Base-by-base conservation (phyloP, 2,888 invertebrate genomes). In the Amphipoea lucens region DNA sequence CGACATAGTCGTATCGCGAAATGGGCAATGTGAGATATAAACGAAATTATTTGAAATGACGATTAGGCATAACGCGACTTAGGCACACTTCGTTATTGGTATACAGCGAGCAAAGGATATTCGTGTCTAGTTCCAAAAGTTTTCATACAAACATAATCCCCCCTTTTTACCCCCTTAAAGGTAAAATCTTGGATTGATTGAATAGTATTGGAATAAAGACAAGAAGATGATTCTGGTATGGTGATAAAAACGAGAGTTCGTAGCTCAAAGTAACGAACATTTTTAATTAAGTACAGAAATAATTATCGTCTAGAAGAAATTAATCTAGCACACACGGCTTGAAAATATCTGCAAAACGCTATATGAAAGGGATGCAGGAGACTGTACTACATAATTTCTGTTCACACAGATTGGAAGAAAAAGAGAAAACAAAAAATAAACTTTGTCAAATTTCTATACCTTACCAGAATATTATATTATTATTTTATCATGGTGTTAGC, bases 401-500 rank as follows among this genome's bases (percentile, higher is more conserved):
- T 45, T 54, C 67, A n/a, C 62, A 57, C 14, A 63, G 0, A 23
- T 2, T 6, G 0, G 29, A 29, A 54, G 40, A 40, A 23, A 54
- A 40, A 29, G 36, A 65, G 12, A 72, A 36, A 54, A 75, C n/a
- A 20, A 76, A 80, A 63, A 76, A 88, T 70, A 78, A 85, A 65
- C 62, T 75, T 23, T 84, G 86, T 69, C 84, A 29, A 29, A 29
- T 29, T 29, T 54, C 82, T 71, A 74, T 73, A 48, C 75, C 79
- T 20, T 23, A 45, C 14, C 36, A 40, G 36, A 65, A 57, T 17
- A 23, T 45, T 40, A 6, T 17, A 48, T 11, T 75, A 4, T 29
- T 29, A 29, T 29, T 29, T 29, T 36, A 65, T 54, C 85, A 80
- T 40, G 82, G 83, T 17, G 84, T 91, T 2, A 89, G 90, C 74